Evolutionary conservation across 2,113 vertebrate genomes (phyloP).

Genomic region (Bostrychus sinensis): DNA sequence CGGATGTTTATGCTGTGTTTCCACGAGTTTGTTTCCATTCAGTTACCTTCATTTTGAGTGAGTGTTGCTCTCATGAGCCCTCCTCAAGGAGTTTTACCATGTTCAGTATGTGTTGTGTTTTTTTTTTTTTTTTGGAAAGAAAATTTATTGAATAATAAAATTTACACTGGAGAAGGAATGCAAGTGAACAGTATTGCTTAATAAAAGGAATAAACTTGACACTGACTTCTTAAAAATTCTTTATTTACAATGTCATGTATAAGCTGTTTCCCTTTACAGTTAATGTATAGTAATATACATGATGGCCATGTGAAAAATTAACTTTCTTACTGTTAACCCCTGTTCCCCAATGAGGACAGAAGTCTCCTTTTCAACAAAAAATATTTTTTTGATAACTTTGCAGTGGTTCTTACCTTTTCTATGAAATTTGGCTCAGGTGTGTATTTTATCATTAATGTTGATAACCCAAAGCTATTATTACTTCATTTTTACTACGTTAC

Average conservation of each 20-base stretch:
- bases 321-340: too few relatives aligned
- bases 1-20: slow-evolving; percentile 64
- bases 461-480: too few relatives aligned
- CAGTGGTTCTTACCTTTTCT: too few relatives aligned
- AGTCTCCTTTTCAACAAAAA: too few relatives aligned
- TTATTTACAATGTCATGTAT: slow-evolving; percentile 36
- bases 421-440: too few relatives aligned
- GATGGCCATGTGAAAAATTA: too few relatives aligned
- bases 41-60: slow-evolving; percentile 42
- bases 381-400: too few relatives aligned
- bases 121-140: slow-evolving; percentile 59
- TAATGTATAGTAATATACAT: too few relatives aligned
- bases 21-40: slow-evolving; percentile 43
- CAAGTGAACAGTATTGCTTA: slow-evolving; percentile 81
- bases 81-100: slow-evolving; percentile 65
- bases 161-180: slow-evolving; percentile 81
- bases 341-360: too few relatives aligned
- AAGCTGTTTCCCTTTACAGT: too few relatives aligned
- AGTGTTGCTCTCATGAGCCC: slow-evolving; percentile 55
- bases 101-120: slow-evolving; percentile 64
- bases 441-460: too few relatives aligned
- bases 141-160: slow-evolving; percentile 70
- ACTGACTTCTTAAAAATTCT: background rate
- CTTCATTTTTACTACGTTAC: too few relatives aligned
- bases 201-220: slow-evolving; percentile 77